Conservation (phyloP, 2,888 invertebrate species). For the Drosophila melanocephala region DNA sequence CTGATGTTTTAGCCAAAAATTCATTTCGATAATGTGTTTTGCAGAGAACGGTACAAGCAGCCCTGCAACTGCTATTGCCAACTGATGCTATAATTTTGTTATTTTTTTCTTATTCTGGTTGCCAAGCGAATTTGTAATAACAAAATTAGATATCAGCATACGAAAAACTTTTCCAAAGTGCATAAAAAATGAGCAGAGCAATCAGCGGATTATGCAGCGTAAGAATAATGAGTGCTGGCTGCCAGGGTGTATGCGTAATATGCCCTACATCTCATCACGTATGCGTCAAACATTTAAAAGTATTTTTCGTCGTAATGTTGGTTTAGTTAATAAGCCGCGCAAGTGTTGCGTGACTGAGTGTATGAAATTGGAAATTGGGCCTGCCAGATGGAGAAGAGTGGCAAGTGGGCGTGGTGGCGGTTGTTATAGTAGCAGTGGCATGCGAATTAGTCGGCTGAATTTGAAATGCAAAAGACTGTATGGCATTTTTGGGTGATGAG, state of each 20-base stretch:
- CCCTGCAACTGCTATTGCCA: constrained; percentile 17
- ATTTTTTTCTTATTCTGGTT: constrained; percentile 13
- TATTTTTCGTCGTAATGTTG: constrained; percentile 52
- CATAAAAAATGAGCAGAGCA: constrained; percentile 56
- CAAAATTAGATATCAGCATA: constrained; percentile 56
- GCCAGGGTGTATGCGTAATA: constrained; percentile 49
- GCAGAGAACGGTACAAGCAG: constrained; percentile 29
- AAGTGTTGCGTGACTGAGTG: constrained; percentile 48
- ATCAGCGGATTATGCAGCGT: constrained; percentile 57
- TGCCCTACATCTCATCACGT: constrained; percentile 41
- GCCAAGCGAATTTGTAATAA: constrained; percentile 49
- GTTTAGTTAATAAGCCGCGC: constrained; percentile 54
- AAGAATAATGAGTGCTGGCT: constrained; percentile 46
- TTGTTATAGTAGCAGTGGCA: constrained; percentile 12
- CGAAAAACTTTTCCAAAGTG: constrained; percentile 51
- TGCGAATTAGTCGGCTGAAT: constrained; percentile 34
- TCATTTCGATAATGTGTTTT: constrained; percentile 67
- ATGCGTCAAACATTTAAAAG: constrained; percentile 50
- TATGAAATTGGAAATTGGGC: constrained; percentile 49
- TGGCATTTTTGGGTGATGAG: constrained; percentile 4
- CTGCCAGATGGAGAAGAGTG: constrained; percentile 28
- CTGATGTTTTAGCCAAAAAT: constrained; percentile 53
- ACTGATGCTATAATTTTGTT: constrained; percentile 5
- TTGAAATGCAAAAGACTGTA: constrained; percentile 43
- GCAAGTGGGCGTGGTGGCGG: constrained; percentile 3